These are phyloP conservation scores for Rhadinocentrus ornatus DNA, from an alignment of 2,797 vertebrate species.

Conservation along the genomic window DNA sequence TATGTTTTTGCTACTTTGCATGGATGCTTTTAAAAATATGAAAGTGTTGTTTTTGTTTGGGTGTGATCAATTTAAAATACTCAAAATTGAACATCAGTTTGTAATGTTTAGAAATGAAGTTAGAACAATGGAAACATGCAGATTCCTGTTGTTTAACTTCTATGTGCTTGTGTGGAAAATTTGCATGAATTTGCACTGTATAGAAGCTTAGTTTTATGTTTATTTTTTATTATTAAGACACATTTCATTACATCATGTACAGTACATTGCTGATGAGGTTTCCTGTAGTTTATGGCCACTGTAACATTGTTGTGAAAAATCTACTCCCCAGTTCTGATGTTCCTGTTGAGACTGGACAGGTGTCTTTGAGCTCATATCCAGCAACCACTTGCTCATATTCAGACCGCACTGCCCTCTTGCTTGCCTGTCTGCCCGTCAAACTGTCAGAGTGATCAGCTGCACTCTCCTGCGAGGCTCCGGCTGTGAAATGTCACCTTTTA, in stretches of 20 bases:
- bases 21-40: background rate
- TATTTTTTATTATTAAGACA: background rate
- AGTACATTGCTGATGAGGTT: background rate
- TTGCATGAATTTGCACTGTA: background rate
- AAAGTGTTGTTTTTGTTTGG: background rate
- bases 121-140: background rate
- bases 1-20: background rate
- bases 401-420: conserved; percentile 27
- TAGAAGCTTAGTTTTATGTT: background rate
- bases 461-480: conserved; percentile 48
- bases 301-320: conserved; percentile 17
- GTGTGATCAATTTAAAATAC: background rate
- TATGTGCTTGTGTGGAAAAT: background rate
- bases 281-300: background rate
- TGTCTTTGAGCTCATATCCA: conserved; percentile 42
- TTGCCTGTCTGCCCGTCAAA: conserved; percentile 56
- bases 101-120: background rate
- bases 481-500: conserved; percentile 85
- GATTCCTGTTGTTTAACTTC: background rate
- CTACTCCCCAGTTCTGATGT: background rate
- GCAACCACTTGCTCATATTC: conserved; percentile 31
- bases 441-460: conserved; percentile 63
- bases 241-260: background rate
- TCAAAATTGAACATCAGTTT: background rate
- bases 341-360: conserved; percentile 30